phyloP scores from a whole-genome alignment of 2,113 vertebrate genomes.

The Diadophis punctatus region DNA sequence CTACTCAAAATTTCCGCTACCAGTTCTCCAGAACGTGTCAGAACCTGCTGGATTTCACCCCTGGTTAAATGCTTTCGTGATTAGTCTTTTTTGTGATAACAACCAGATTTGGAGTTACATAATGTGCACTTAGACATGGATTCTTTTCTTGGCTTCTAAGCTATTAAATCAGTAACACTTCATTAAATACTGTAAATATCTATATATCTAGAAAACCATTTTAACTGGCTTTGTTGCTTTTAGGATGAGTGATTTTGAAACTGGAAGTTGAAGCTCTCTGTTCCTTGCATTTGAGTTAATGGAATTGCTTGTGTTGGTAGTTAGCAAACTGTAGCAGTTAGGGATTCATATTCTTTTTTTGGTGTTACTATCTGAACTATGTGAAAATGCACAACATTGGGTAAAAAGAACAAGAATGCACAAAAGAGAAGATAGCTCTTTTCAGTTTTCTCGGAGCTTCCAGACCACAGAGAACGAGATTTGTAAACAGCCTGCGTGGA shows the following conservation, averaged over 20 bases:
- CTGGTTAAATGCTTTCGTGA: slow-evolving; percentile 12
- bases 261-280: not conserved
- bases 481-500: too few species aligned
- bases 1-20: too few species aligned
- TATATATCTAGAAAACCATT: not conserved
- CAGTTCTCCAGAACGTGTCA: too few species aligned
- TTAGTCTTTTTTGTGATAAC: slow-evolving; percentile 35
- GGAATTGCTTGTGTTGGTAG: slow-evolving; percentile 29
- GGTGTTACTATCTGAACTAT: not conserved
- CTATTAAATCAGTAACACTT: slow-evolving; percentile 2
- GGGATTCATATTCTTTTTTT: slow-evolving; percentile 11
- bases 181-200: not conserved
- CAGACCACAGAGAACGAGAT: not conserved
- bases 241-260: slow-evolving; percentile 33
- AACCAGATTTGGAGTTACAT: slow-evolving; percentile 20
- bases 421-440: slow-evolving; percentile 27
- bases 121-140: slow-evolving; percentile 29
- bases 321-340: slow-evolving; percentile 25
- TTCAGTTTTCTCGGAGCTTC: not conserved
- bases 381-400: not conserved
- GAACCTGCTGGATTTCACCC: too few species aligned
- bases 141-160: not conserved
- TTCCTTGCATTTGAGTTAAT: slow-evolving; percentile 30
- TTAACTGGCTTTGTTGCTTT: slow-evolving; percentile 46
- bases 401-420: slow-evolving; percentile 34